Conservation (phyloP, 1,140 invertebrate genomes). For the Atopsyche davidsoni region DNA sequence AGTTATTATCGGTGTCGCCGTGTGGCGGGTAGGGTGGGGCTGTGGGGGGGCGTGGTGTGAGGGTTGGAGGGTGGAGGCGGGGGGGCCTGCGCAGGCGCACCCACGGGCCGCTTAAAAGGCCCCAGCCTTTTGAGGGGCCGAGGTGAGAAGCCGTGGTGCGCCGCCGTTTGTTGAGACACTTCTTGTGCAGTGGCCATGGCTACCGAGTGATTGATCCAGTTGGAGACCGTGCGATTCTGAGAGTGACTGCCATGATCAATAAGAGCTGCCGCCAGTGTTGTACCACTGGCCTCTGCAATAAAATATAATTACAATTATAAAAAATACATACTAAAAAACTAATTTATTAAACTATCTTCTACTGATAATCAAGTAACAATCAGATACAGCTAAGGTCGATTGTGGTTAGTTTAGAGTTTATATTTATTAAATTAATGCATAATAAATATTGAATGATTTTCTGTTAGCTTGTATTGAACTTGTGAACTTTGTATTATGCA, state of each 20-base stretch:
- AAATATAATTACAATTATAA: too few species aligned
- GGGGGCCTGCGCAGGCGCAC: slow-evolving; percentile 15
- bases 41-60: slow-evolving; percentile 26
- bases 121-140: slow-evolving; percentile 42
- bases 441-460: too few species aligned
- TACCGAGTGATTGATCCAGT: slow-evolving; percentile 29
- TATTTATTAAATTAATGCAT: too few species aligned
- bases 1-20: slow-evolving; percentile 17
- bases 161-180: slow-evolving; percentile 31
- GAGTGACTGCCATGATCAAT: slow-evolving; percentile 38
- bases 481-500: too few species aligned
- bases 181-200: slow-evolving; percentile 24
- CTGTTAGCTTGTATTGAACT: too few species aligned
- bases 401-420: too few species aligned
- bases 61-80: slow-evolving; percentile 15
- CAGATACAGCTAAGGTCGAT: too few species aligned
- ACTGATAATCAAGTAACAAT: too few species aligned
- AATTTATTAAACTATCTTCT: too few species aligned
- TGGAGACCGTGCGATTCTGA: slow-evolving; percentile 24
- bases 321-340: too few species aligned
- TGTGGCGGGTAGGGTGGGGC: slow-evolving; percentile 22
- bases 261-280: slow-evolving; percentile 46
- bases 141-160: slow-evolving; percentile 39
- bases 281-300: slow-evolving; percentile 31
- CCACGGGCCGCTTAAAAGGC: slow-evolving; percentile 38